Evolutionary conservation across 2,888 invertebrate genomes (phyloP).

Genomic region (Platypus cylindrus): DNA sequence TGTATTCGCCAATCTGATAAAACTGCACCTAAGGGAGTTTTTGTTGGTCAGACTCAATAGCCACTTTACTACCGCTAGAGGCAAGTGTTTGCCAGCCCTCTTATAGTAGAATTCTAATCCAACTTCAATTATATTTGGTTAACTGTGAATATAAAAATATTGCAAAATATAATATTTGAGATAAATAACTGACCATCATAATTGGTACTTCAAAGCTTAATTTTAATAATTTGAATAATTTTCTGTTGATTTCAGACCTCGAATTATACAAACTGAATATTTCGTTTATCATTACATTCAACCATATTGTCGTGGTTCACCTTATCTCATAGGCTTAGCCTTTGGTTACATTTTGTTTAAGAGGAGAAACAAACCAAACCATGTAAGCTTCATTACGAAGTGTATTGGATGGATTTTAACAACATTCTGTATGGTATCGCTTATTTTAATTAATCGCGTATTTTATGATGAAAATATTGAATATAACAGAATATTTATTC

Average conservation of each 20-base stretch:
- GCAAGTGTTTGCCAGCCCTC: too few species aligned
- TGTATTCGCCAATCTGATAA: too few species aligned
- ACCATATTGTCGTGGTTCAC: constrained; percentile 28
- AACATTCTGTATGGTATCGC: constrained; percentile 19
- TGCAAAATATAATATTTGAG: not conserved
- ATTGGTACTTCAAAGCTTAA: not conserved
- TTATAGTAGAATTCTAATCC: too few species aligned
- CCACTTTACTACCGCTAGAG: too few species aligned
- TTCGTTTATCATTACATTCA: constrained; percentile 28
- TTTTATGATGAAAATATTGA: constrained; percentile 27
- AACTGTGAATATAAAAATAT: too few species aligned
- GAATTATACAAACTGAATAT: constrained; percentile 20
- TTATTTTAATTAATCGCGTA: constrained; percentile 24
- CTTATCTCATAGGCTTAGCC: constrained; percentile 30
- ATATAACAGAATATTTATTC: constrained; percentile 28
- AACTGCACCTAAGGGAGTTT: too few species aligned
- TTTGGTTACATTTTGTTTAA: constrained; percentile 26
- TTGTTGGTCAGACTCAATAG: too few species aligned
- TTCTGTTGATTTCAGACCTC: constrained; percentile 23
- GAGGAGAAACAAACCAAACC: constrained; percentile 23
- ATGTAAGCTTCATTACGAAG: constrained; percentile 19
- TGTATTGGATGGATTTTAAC: constrained; percentile 21
- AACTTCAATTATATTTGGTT: too few species aligned
- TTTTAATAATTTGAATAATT: constrained; percentile 1
- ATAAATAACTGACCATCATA: not conserved